Conservation (phyloP, 92 coral and sea anemone species). For the Anthopleura xanthogrammica region DNA sequence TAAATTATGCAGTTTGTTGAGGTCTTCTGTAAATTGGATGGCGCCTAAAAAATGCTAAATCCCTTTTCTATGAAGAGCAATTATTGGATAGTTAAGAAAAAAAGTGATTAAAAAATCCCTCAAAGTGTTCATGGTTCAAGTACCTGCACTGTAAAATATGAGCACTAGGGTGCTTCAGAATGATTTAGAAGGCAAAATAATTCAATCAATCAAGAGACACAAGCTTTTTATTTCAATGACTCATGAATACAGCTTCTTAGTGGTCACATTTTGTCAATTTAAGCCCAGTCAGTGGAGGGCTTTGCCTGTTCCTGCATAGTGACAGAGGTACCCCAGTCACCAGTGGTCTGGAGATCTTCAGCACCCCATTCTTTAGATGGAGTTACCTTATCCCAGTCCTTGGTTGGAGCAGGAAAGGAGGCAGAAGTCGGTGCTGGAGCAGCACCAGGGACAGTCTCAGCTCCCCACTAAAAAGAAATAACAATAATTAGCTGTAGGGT, state of each 20-base stretch:
- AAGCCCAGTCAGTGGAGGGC: constrained; percentile 64
- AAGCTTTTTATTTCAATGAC: constrained; percentile 11
- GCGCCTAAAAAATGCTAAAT: too few species aligned
- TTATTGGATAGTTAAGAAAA: too few species aligned
- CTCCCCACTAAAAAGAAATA: constrained; percentile 73
- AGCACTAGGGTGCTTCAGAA: too few species aligned
- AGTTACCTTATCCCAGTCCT: constrained; percentile 46
- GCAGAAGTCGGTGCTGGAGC: constrained; percentile 3
- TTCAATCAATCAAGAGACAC: not conserved
- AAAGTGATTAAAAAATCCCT: too few species aligned
- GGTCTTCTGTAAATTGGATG: too few species aligned
- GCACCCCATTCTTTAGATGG: constrained; percentile 42
- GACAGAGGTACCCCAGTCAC: constrained; percentile 73
- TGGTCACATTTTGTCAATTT: not conserved
- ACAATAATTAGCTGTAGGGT: too few species aligned
- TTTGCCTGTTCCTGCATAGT: constrained; percentile 56
- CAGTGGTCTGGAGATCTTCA: constrained; percentile 28
- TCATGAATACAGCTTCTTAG: not conserved
- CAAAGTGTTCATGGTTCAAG: too few species aligned
- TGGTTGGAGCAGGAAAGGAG: constrained; percentile 19
- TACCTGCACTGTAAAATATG: too few species aligned
- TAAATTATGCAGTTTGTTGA: too few species aligned
- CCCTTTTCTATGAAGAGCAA: too few species aligned
- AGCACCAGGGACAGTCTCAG: constrained; percentile 49
- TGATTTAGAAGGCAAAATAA: too few species aligned